Conservation (phyloP, 2,888 invertebrate genomes). For the Taenaris catops region DNA sequence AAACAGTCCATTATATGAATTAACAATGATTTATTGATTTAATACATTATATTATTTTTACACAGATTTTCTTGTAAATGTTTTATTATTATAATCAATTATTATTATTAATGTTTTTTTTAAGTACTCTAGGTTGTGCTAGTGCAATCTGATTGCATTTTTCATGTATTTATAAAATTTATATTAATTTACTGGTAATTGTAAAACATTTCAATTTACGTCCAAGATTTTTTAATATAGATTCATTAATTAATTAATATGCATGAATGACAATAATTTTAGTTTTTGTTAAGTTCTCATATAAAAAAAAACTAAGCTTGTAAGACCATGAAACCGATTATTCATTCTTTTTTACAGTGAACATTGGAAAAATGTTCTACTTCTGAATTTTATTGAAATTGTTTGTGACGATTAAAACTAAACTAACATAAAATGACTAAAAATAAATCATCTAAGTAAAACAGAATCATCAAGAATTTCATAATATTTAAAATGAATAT, state of each 20-base stretch:
- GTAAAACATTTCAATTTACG: background rate
- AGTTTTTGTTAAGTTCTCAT: background rate
- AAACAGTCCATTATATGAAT: slow-evolving; percentile 49
- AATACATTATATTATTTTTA: slow-evolving; percentile 16
- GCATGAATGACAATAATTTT: slow-evolving; percentile 3
- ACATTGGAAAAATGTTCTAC: no score
- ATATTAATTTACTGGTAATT: slow-evolving; percentile 1
- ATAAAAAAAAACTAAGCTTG: background rate
- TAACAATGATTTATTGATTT: slow-evolving; percentile 34
- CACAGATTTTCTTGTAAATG: slow-evolving; percentile 29
- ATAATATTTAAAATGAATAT: no score
- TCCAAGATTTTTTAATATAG: background rate
- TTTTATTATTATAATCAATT: slow-evolving; percentile 17
- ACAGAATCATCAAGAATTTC: no score
- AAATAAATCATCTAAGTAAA: no score
- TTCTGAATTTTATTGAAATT: no score
- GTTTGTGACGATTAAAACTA: no score
- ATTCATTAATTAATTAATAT: slow-evolving; percentile 3
- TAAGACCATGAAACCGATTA: no score
- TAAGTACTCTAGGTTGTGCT: slow-evolving; percentile 60
- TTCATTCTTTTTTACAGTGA: no score
- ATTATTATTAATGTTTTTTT: slow-evolving; percentile 11
- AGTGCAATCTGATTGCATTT: slow-evolving; percentile 65
- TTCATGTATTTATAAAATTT: slow-evolving; percentile 26
- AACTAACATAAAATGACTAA: no score